A percentile compares a stretch with the other conserved stretches of the same genome.
Evolutionary conservation across 35 echinoderm and acorn worm genomes (phyloP).

Genomic region (Eucidaris tribuloides): DNA sequence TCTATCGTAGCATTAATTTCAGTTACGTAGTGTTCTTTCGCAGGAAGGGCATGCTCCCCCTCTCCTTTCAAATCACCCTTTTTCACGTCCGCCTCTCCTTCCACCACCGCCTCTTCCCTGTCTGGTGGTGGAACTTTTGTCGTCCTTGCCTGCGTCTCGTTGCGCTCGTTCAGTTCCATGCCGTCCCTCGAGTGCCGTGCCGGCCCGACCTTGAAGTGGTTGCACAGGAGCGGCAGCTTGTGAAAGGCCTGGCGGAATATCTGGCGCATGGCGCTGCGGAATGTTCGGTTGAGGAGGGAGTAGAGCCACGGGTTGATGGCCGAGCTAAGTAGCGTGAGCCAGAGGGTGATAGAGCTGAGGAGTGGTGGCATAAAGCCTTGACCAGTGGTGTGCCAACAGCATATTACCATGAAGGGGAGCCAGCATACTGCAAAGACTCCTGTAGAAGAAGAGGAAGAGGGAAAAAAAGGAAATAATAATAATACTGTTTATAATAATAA

Average conservation of each 20-base stretch:
- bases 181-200: background rate
- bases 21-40: too few species aligned
- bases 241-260: background rate
- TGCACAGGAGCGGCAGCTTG: background rate
- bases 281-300: conserved; percentile 75
- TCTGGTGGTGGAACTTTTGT: background rate
- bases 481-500: too few species aligned
- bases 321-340: conserved; percentile 79
- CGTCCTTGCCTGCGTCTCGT: background rate
- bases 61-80: background rate
- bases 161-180: background rate
- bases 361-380: background rate
- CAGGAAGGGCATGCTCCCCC: background rate
- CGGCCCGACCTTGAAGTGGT: conserved; percentile 29
- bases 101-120: background rate
- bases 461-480: too few species aligned
- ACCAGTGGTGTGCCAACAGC: conserved; percentile 13
- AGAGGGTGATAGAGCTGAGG: conserved; percentile 35
- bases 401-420: conserved; percentile 78
- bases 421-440: conserved; percentile 88
- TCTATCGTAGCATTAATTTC: too few species aligned
- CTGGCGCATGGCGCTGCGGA: conserved; percentile 55
- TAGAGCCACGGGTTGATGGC: conserved; percentile 98
- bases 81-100: background rate
- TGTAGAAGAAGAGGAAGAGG: conserved; percentile 13